Percentiles rank a stretch among this genome's conserved stretches.
phyloP scores from a whole-genome alignment of 1,140 invertebrate species.

The Lepidurus packardi region DNA sequence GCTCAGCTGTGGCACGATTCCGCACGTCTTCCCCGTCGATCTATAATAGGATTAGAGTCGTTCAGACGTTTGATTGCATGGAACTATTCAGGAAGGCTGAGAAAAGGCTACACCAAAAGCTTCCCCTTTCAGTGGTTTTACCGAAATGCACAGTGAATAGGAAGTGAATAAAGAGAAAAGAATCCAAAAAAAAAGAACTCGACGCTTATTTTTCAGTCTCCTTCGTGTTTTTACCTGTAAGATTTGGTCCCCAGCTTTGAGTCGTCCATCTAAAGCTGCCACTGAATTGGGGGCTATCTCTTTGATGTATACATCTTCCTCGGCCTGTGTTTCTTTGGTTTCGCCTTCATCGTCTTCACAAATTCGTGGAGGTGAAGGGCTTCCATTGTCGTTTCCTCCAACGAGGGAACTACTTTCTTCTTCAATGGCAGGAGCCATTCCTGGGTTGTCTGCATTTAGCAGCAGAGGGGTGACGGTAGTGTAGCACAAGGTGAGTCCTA shows the following conservation, averaged over 20 bases:
- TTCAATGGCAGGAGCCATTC: neutral
- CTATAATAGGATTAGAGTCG: constrained; percentile 40
- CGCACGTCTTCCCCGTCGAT: constrained; percentile 51
- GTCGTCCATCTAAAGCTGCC: constrained; percentile 59
- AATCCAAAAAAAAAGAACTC: neutral
- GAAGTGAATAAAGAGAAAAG: neutral
- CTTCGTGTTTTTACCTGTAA: constrained; percentile 48
- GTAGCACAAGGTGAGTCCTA: constrained; percentile 65
- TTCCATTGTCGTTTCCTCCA: neutral
- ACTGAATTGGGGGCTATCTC: constrained; percentile 63
- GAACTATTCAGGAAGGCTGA: constrained; percentile 3
- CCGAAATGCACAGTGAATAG: no score
- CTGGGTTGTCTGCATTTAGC: constrained; percentile 28
- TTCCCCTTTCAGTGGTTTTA: neutral
- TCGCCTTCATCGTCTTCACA: constrained; percentile 2
- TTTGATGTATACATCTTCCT: constrained; percentile 62
- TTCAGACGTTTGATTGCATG: neutral
- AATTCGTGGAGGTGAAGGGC: neutral
- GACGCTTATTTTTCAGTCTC: neutral
- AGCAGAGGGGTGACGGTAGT: constrained; percentile 42
- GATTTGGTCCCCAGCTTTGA: constrained; percentile 68
- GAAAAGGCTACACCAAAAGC: neutral
- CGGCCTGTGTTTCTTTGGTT: constrained; percentile 30
- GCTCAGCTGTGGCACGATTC: constrained; percentile 49
- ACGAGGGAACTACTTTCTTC: neutral